These are phyloP conservation scores for Rissa tridactyla DNA, from an alignment of 2,113 vertebrate genomes.

Conservation along the genomic window DNA sequence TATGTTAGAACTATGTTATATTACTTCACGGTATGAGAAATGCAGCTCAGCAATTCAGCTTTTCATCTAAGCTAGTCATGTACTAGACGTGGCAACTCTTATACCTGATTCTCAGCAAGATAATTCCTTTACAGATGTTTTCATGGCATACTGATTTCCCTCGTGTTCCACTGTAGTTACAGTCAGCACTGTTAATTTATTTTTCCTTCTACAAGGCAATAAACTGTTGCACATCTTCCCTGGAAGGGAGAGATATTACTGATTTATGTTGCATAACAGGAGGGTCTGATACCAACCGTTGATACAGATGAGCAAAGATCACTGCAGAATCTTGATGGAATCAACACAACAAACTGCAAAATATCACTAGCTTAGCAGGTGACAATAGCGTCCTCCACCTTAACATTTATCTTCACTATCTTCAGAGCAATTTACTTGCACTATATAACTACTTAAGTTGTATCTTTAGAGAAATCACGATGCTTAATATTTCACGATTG, in stretches of 20 bases:
- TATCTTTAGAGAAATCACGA: neutral
- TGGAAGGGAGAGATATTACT: slow-evolving; percentile 6
- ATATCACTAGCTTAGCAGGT: neutral
- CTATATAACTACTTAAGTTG: neutral
- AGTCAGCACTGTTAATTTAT: slow-evolving; percentile 45
- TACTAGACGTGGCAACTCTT: neutral
- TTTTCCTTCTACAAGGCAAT: slow-evolving; percentile 38
- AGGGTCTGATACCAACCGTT: neutral
- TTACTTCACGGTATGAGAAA: slow-evolving; percentile 1
- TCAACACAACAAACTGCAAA: neutral
- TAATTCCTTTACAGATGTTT: slow-evolving; percentile 49
- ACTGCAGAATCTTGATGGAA: neutral
- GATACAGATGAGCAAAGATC: neutral
- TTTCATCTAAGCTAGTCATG: slow-evolving; percentile 8
- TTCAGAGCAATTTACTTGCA: neutral
- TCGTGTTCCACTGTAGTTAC: slow-evolving; percentile 20
- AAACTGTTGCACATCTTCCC: slow-evolving; percentile 18
- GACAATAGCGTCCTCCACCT: neutral
- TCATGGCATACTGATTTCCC: slow-evolving; percentile 47
- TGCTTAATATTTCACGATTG: neutral
- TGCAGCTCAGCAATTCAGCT: neutral
- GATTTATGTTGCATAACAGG: slow-evolving; percentile 24
- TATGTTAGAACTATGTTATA: neutral
- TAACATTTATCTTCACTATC: neutral
- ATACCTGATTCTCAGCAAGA: slow-evolving; percentile 23